Percentiles rank a stretch among this genome's conserved stretches.
phyloP scores from a whole-genome alignment of 2,888 invertebrate genomes.

The Scotopteryx bipunctaria region DNA sequence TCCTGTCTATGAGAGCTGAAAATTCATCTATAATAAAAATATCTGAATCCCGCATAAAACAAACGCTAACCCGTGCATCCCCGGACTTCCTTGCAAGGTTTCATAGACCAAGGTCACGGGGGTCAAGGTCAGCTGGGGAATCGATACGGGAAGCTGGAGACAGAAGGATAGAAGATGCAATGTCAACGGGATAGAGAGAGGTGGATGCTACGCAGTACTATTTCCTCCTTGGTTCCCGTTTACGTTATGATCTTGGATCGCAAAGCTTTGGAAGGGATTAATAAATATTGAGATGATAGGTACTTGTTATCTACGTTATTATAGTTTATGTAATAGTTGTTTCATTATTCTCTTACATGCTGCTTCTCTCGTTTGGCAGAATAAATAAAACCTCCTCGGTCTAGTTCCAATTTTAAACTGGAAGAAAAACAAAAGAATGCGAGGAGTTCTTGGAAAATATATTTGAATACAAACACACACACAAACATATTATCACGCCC shows the following conservation, averaged over 20 bases:
- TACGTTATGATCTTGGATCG: not conserved
- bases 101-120: conserved; percentile 20
- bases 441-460: no score
- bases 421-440: no score
- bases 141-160: conserved; percentile 79
- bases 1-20: no score
- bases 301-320: no score
- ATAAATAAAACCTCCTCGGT: no score
- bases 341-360: no score
- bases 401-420: no score
- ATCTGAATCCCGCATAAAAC: not conserved
- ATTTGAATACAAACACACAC: no score
- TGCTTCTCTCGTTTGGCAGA: no score
- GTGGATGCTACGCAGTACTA: not conserved
- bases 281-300: no score
- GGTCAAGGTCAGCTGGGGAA: conserved; percentile 69
- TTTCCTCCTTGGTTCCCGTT: not conserved
- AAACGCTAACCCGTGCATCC: conserved; percentile 9
- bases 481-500: no score
- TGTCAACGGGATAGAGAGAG: conserved; percentile 34
- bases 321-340: no score
- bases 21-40: not conserved
- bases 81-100: conserved; percentile 25
- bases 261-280: not conserved
- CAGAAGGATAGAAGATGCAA: conserved; percentile 42